phyloP scores from a whole-genome alignment of 1,140 invertebrate species.

The Tenebrio molitor region DNA sequence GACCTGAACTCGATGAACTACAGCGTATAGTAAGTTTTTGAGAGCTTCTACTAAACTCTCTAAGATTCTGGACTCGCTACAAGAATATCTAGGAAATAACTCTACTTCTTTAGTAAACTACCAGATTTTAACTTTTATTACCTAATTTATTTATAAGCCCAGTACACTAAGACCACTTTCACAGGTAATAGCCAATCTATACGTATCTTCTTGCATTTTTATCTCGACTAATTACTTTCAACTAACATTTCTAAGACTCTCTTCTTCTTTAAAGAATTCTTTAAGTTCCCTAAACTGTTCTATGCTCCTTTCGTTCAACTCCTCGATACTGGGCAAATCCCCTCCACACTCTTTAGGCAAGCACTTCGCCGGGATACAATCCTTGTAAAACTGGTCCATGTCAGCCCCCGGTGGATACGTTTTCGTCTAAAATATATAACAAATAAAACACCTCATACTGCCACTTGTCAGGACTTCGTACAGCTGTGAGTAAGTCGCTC shows the following conservation, averaged over 20 bases:
- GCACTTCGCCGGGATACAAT: background rate
- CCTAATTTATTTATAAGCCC: too few species aligned
- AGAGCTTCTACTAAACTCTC: too few species aligned
- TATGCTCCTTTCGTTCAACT: background rate
- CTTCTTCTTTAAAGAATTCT: background rate
- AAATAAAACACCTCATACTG: background rate
- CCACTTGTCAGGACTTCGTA: conserved; percentile 34
- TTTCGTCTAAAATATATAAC: background rate
- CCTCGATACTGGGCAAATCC: background rate
- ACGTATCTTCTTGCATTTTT: too few species aligned
- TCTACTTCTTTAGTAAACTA: too few species aligned
- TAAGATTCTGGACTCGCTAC: too few species aligned
- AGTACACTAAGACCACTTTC: too few species aligned
- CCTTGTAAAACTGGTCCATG: conserved; percentile 4
- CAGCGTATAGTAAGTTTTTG: too few species aligned
- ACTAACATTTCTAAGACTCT: background rate
- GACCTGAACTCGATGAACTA: too few species aligned
- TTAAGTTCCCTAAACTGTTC: background rate
- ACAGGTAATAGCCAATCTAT: too few species aligned
- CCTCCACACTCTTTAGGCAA: conserved; percentile 13
- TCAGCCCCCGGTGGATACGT: background rate
- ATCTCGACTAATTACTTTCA: too few species aligned
- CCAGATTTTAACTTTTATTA: too few species aligned
- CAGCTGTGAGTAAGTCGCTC: conserved; percentile 73
- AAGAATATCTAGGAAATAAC: too few species aligned